Evolutionary conservation across 2,797 vertebrate species (phyloP), one percentile per base, ranked within the genome.

Genomic region (Chelonia mydas): DNA sequence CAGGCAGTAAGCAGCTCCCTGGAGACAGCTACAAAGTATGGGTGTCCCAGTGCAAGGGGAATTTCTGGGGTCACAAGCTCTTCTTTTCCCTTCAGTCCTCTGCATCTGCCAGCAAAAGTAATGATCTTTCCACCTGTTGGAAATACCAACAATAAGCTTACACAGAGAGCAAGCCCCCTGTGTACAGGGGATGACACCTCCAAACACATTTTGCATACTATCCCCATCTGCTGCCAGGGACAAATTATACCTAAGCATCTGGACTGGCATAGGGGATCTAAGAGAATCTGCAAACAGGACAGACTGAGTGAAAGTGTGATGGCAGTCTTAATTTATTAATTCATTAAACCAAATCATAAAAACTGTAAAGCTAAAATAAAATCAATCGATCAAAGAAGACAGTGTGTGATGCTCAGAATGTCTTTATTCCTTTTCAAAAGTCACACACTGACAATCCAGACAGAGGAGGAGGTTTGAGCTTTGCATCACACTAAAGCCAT

Each of bases 1-100:
- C 3, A 0, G 0, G 19, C n/a, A 84, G 53, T 5, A 55, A 65
- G 37, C 4, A 23, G 53, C 28, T 4, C 3, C 57, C 79, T 79
- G 83, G 31, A 54, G 27, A 50, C 5, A 4, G 19, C 37, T 49
- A 13, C 0, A 1, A 31, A 27, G 25, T 65, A 89, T 5, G 15
- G 7, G 17, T 1, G 12, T 17, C 45, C 28, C 33, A n/a, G 21
- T 10, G 13, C n/a, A 28, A 79, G 51, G 28, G 21, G 57, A 33
- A 2, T 41, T 47, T 6, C 37, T 33, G 15, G 13, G 15, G 13
- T 61, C 15, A 61, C 59, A 16, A 17, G 15, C 59, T 31, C 31
- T n/a, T 61, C 79, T 53, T 51, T 0, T 0, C 54, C 72, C 31
- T 82, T 79, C 13, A 28, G 1, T 1, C 1, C 1, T 21, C 23